These are phyloP conservation scores for Coreoperca whiteheadi DNA, from an alignment of 2,113 vertebrate genomes.

Conservation along the genomic window DNA sequence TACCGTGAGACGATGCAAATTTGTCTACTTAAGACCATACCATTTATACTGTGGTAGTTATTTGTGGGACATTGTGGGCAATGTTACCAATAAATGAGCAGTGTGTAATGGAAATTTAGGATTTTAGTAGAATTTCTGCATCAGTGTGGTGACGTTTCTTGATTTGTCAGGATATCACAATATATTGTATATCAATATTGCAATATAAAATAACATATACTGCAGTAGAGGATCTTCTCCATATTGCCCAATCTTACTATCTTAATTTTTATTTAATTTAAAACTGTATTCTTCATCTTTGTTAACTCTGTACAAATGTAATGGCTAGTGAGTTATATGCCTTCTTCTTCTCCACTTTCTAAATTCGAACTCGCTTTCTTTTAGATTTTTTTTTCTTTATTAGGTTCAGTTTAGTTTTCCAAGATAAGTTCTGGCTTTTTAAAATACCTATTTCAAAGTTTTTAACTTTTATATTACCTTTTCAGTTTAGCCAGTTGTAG, in stretches of 20 bases:
- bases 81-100: too few relatives aligned
- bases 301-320: background rate
- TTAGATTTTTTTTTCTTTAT: background rate
- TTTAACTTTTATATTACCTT: background rate
- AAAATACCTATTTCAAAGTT: background rate
- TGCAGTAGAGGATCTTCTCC: background rate
- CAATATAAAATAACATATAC: background rate
- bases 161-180: background rate
- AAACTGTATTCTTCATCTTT: background rate
- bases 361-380: background rate
- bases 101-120: too few relatives aligned
- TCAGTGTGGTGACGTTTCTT: background rate
- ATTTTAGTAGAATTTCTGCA: background rate
- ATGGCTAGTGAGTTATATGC: background rate
- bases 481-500: background rate
- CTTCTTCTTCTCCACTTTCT: background rate
- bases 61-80: too few relatives aligned
- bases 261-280: background rate
- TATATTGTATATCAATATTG: background rate
- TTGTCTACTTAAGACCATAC: too few relatives aligned
- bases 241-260: background rate
- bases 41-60: too few relatives aligned
- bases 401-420: background rate
- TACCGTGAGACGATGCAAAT: too few relatives aligned
- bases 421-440: background rate